Evolutionary conservation across 2,888 invertebrate genomes (phyloP), one percentile per base, ranked within the genome.

Genomic region (Drosophila anceps): DNA sequence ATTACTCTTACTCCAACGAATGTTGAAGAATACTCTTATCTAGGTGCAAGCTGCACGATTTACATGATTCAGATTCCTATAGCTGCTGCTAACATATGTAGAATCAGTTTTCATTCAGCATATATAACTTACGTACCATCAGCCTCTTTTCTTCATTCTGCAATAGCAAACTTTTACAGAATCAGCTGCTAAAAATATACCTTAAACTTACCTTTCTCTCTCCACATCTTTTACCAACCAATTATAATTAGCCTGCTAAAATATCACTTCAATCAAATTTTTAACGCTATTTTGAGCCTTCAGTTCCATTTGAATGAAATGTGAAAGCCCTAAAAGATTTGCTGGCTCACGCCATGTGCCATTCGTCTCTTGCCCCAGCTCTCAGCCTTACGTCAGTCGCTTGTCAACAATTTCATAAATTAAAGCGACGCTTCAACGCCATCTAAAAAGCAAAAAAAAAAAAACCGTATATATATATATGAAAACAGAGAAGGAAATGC

Each of bases 361-460:
- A 29, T 20, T 29, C 29, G 37, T 10, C 48, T 15, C 13, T 24
- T n/a, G 8, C 10, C 33, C 29, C 18, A 12, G n/a, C 7, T 4
- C 9, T 12, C 15, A 3, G 10, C 27, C 15, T 29, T 3, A 1
- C 24, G 39, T 41, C 59, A 48, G 63, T 51, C 24, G 48, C 57
- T 64, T 81, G 59, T 83, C 70, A 73, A 62, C 82, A 76, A 79
- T 82, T 87, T 85, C 77, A 90, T 90, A 84, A 90, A 84, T 84
- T 79, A 82, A 88, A 82, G 71, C 46, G 58, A 66, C 69, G 62
- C 74, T 76, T 87, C 69, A 76, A 72, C 85, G 68, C 58, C 27
- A 24, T 12, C 51, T 41, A 20, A 44, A 46, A 51, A 37, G 4
- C 12, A n/a, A 20, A 24, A 58, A 35, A 10, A 35, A 9, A 41